Base-by-base conservation (phyloP, 2,888 invertebrate species). In the Eledone cirrhosa region DNA sequence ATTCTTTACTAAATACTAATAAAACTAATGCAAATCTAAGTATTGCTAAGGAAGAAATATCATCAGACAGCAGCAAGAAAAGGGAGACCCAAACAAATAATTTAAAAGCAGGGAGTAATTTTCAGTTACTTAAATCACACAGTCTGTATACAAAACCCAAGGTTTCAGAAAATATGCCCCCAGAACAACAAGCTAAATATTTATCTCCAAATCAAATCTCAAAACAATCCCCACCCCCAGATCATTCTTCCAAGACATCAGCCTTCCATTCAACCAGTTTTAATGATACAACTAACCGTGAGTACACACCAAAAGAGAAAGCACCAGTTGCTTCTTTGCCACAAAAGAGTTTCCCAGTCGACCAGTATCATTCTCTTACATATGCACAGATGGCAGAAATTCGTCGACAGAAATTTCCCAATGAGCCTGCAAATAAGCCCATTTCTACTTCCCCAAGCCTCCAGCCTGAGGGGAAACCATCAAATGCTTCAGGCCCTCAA, bases 311-410 rank as follows among this genome's bases (percentile, higher is more conserved):
- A 11, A 41, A 41, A 41, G 11, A 41, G 8, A 41, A 41, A 11
- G 41, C 41, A 41, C 41, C 41, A 3, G 11, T 41, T 41, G 82
- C 85, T 22, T 87, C 87, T 22, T 82, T 88, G 24, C 88, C 88
- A 24, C 82, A 85, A 41, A 85, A 86, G 79, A 84, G 85, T 24
- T 88, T 87, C 81, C 85, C 86, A 59, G 80, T 87, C 80, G 87
- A 87, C 79, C 85, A 85, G 74, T 85, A 85, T 16, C 83, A 86
- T 77, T 86, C 87, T 79, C 79, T 87, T 75, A 88, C 88, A 14
- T 88, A 88, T 81, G 87, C 86, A 14, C 88, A 88, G 82, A 82
- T 88, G 78, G 86, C 87, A 8, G 88, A 87, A 77, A 83, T 84
- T 67, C 81, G 88, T 22, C 81, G 88, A 8, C 84, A 85, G 78